Percentiles rank a stretch among this genome's conserved stretches.
Conservation (phyloP, 2,113 vertebrate genomes). For the Lampris megalopsis region DNA sequence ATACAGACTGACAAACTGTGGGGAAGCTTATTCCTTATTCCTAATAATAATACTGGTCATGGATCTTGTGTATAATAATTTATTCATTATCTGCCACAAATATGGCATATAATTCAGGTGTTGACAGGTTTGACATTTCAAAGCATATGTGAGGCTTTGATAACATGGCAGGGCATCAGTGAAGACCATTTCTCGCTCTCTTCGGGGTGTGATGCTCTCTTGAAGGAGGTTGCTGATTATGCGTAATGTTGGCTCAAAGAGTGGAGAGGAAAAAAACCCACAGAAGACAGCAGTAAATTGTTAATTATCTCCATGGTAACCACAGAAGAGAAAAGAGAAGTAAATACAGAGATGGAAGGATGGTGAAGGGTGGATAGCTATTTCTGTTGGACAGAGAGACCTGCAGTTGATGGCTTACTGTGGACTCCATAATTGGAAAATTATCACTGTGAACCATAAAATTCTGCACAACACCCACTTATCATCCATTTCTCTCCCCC, state of each 20-base stretch:
- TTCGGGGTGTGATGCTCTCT: background rate
- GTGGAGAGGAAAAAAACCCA: slow-evolving; percentile 10
- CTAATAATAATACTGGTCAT: background rate
- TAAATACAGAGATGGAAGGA: background rate
- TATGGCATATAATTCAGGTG: background rate
- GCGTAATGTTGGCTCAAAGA: slow-evolving; percentile 35
- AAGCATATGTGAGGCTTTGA: slow-evolving; percentile 10
- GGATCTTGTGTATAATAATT: background rate
- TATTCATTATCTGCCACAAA: too few species aligned
- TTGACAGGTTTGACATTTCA: slow-evolving; percentile 33
- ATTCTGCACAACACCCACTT: background rate
- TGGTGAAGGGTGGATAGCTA: background rate
- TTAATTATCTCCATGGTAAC: slow-evolving; percentile 36
- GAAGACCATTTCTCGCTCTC: background rate
- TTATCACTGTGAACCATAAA: background rate
- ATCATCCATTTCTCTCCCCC: background rate
- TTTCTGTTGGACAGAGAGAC: background rate
- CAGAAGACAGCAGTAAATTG: slow-evolving; percentile 4
- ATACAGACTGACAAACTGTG: background rate
- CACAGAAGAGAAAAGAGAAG: background rate
- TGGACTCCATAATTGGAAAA: slow-evolving; percentile 2
- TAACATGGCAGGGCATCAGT: background rate
- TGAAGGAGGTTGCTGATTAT: background rate
- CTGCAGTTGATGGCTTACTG: background rate
- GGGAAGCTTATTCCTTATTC: background rate